Percentiles rank a stretch among this genome's conserved stretches.
Evolutionary conservation across 2,113 vertebrate species (phyloP).

Genomic region (Scophthalmus maximus): DNA sequence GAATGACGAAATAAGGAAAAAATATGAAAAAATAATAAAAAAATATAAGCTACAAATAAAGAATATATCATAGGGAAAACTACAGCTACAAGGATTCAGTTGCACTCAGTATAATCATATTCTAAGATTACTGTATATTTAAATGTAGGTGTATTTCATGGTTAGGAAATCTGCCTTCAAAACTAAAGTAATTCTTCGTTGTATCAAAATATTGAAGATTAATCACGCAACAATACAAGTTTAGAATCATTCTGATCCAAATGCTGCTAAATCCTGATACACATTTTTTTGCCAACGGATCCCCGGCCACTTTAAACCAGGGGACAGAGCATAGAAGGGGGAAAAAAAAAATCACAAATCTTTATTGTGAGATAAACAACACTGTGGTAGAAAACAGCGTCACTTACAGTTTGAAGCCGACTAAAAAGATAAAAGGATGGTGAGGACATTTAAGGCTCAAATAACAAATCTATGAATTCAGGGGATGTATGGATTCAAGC

Average conservation of each 20-base stretch:
- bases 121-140: neutral
- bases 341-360: too few species aligned
- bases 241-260: too few species aligned
- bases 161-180: neutral
- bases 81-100: neutral
- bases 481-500: too few species aligned
- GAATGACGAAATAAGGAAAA: neutral
- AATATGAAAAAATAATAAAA: neutral
- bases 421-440: neutral
- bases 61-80: neutral
- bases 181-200: neutral
- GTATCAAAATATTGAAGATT: too few species aligned
- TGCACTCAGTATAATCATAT: neutral
- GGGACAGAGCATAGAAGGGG: too few species aligned
- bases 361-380: too few species aligned
- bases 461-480: neutral
- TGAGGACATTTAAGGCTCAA: neutral
- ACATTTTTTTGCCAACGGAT: too few species aligned
- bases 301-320: too few species aligned
- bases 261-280: neutral
- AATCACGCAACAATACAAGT: neutral
- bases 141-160: neutral
- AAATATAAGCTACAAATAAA: neutral
- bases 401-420: neutral
- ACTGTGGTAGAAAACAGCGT: neutral